Evolutionary conservation across 2,113 vertebrate species (phyloP).

Genomic region (Peucedramus taeniatus): DNA sequence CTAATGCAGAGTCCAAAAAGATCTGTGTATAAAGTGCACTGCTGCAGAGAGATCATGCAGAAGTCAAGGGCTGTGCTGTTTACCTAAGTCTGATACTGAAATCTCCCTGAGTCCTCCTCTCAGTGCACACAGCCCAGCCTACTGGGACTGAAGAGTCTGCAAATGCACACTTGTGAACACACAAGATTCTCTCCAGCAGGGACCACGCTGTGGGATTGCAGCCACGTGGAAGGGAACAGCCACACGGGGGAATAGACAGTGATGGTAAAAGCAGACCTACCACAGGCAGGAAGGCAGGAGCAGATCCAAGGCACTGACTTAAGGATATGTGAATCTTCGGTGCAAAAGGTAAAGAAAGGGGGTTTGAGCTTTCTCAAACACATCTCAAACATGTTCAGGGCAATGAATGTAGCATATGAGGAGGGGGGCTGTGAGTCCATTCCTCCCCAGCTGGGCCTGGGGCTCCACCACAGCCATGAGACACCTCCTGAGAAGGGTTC

Average conservation of each 20-base stretch:
- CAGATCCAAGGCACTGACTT: neutral
- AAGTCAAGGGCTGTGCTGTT: constrained; percentile 28
- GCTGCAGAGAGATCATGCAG: constrained; percentile 4
- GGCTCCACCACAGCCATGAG: neutral
- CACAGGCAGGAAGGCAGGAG: neutral
- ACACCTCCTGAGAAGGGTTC: neutral
- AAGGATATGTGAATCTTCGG: neutral
- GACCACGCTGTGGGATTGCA: neutral
- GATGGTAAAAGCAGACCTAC: neutral
- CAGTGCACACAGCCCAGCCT: neutral
- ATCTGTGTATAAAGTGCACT: neutral
- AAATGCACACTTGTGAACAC: neutral
- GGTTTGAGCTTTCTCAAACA: neutral
- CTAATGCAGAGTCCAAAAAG: constrained; percentile 7
- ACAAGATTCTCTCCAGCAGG: neutral
- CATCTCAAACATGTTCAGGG: neutral
- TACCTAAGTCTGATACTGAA: neutral
- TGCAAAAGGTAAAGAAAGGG: neutral
- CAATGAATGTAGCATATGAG: neutral
- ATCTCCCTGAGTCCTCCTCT: neutral
- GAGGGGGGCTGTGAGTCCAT: neutral
- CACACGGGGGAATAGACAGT: neutral
- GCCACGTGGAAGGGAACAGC: neutral
- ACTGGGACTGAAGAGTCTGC: neutral
- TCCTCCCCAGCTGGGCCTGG: neutral